Evolutionary conservation across 2,797 vertebrate genomes (phyloP), one percentile per base, ranked within the genome.

Genomic region (Garrulus glandarius): DNA sequence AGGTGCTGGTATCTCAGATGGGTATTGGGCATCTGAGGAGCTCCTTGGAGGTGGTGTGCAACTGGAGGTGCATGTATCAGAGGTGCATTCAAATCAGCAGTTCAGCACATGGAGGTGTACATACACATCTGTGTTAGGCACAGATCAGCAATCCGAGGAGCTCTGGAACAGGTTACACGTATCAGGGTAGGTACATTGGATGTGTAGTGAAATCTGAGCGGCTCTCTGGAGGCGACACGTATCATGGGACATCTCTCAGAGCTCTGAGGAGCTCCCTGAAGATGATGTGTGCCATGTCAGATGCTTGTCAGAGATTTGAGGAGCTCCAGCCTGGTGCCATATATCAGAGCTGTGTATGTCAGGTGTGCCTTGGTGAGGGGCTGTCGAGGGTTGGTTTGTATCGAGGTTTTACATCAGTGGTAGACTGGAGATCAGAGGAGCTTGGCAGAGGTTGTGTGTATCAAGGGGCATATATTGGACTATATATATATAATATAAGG

Each of bases 111-210:
- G 6, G 24, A 27, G 27, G 9, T n/a, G 5, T 10, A 0, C 30
- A 0, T 2, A 3, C 34, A 16, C 11, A 5, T 2, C 1, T 1
- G 8, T 24, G 1, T 21, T 2, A 3, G 56, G 14, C 63, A 10
- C 29, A 8, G 3, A 19, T 11, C 26, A 75, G 55, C 47, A 55
- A 2, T 8, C 60, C 3, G 5, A 72, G 67, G 32, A 85, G 64
- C 55, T 72, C 79, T 79, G 14, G 36, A 5, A 4, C 1, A 5
- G 49, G 11, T 36, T 43, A 1, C 17, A 2, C 26, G 9, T 15
- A 3, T 22, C 53, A 30, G 55, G 44, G 37, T 2, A 4, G 29
- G 39, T 41, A 11, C n/a, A n/a, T 22, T 0, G 13, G 70, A 10
- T 53, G 20, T 19, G 1, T 36, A 4, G 3, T 39, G 47, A 29